Conservation (phyloP, 2,113 vertebrate species). For the Forbesichthys agassizii region DNA sequence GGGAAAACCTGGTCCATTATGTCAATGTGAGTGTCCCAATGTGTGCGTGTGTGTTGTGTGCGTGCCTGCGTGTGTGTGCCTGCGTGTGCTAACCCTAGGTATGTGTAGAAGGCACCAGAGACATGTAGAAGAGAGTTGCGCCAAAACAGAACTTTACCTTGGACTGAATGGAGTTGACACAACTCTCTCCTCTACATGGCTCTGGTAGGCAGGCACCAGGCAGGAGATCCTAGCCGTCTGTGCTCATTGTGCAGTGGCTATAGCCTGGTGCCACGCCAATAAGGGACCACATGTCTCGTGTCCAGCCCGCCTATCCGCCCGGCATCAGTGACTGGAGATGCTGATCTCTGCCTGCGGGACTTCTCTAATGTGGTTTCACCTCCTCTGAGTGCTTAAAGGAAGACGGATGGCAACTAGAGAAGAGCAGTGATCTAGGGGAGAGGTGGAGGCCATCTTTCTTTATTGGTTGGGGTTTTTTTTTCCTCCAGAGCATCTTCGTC, state of each 20-base stretch:
- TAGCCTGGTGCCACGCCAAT: background rate
- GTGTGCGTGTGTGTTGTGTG: background rate
- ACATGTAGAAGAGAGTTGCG: no score
- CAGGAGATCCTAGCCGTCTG: background rate
- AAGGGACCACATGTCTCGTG: background rate
- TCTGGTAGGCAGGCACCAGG: no score
- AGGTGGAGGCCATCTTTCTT: constrained; percentile 31
- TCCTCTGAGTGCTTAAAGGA: constrained; percentile 60
- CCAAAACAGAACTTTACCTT: no score
- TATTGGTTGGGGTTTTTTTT: constrained; percentile 14
- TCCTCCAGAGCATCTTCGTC: constrained; percentile 45
- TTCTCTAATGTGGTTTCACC: constrained; percentile 65
- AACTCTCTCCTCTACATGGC: no score
- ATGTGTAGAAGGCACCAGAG: no score
- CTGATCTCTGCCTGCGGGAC: constrained; percentile 65
- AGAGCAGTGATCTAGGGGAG: background rate
- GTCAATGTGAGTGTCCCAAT: constrained; percentile 81
- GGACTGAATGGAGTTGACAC: no score
- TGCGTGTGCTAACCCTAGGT: no score
- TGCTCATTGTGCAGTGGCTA: background rate
- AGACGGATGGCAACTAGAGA: constrained; percentile 16
- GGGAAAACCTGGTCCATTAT: constrained; percentile 85
- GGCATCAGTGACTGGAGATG: constrained; percentile 65
- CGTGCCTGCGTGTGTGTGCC: no score
- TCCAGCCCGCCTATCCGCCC: constrained; percentile 7